Conservation (phyloP, 1,140 invertebrate genomes). For the Nephotettix cincticeps region DNA sequence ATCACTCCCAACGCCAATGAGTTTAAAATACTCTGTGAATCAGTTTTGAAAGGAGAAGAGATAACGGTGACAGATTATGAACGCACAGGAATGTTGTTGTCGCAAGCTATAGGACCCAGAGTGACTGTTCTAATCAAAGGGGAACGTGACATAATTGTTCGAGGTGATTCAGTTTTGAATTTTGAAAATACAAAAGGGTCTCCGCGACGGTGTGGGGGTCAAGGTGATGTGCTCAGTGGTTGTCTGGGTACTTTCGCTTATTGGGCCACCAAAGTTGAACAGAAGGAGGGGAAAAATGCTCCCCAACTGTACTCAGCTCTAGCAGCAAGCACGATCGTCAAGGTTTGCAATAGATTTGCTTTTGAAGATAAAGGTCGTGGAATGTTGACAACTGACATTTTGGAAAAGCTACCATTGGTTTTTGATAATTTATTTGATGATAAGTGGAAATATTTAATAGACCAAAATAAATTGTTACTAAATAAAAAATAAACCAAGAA, state of each 20-base stretch:
- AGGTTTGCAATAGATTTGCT: conserved; percentile 73
- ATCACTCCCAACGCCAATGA: conserved; percentile 95
- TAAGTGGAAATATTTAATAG: conserved; percentile 18
- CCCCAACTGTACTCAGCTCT: conserved; percentile 75
- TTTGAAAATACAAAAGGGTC: conserved; percentile 57
- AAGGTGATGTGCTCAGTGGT: conserved; percentile 92
- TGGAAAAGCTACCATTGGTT: conserved; percentile 70
- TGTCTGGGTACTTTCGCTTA: conserved; percentile 78
- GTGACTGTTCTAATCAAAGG: conserved; percentile 38
- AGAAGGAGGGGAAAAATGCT: conserved; percentile 34
- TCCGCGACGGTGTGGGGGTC: conserved; percentile 90
- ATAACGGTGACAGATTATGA: neutral
- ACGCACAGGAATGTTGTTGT: neutral
- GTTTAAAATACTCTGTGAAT: conserved; percentile 72
- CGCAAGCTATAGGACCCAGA: conserved; percentile 25
- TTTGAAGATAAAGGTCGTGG: conserved; percentile 77
- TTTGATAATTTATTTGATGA: conserved; percentile 62
- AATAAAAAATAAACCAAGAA: conserved; percentile 6
- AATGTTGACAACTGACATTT: conserved; percentile 85
- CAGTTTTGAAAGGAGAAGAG: conserved; percentile 44
- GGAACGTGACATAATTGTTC: conserved; percentile 30
- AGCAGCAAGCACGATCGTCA: conserved; percentile 76
- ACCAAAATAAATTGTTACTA: conserved; percentile 14
- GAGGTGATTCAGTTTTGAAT: neutral
- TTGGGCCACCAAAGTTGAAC: conserved; percentile 61